Evolutionary conservation across 2,888 invertebrate genomes (phyloP), one percentile per base, ranked within the genome.

Genomic region (Acronicta alni): DNA sequence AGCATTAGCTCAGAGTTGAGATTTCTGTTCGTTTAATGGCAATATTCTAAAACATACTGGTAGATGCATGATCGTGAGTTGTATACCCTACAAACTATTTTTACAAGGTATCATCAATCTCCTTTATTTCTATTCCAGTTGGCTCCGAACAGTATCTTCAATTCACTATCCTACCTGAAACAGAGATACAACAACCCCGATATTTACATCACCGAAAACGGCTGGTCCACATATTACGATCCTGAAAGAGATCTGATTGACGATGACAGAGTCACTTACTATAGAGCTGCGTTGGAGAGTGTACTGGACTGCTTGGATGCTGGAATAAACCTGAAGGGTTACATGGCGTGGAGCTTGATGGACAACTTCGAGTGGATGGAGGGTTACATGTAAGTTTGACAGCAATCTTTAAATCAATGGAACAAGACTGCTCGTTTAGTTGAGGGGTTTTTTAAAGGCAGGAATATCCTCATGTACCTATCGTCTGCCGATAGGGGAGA

Each of bases 361-460:
- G 96, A 96, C 75, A 96, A 95, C 79, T 95, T 96, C 69, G 96
- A 96, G 80, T 96, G 96, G 96, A 84, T 87, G 56, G 74, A 82
- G 48, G 96, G 96, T 17, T 96, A 95, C 72, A 84, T 81, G 92
- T 95, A 82, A 93, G 94, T 86, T 49, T 32, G 4, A 7, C 23
- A 7, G 7, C 23, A 23, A 5, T n/a, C n/a, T n/a, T n/a, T n/a
- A n/a, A n/a, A n/a, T n/a, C n/a, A n/a, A n/a, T n/a, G n/a, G n/a
- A n/a, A n/a, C n/a, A n/a, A n/a, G n/a, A n/a, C n/a, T n/a, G n/a
- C n/a, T n/a, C n/a, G n/a, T n/a, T n/a, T n/a, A n/a, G n/a, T n/a
- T n/a, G n/a, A n/a, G n/a, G n/a, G n/a, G n/a, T n/a, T n/a, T n/a
- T n/a, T n/a, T n/a, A n/a, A n/a, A n/a, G n/a, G n/a, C n/a, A n/a